Conservation (phyloP, 1,140 invertebrate genomes). For the Anastrepha ludens region DNA sequence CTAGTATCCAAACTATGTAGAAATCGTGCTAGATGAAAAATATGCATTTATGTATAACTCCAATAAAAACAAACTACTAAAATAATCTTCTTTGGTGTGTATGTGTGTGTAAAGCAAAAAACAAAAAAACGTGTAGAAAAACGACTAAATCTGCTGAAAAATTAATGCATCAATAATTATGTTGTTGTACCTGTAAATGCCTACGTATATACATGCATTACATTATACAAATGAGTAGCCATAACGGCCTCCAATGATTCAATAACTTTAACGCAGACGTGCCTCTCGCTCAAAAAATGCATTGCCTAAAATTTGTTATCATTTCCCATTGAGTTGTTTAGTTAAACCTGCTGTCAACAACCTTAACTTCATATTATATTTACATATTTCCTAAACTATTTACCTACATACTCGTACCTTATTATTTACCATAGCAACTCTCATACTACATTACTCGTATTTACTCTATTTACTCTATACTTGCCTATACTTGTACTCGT, state of each 20-base stretch:
- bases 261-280: background rate
- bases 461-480: slow-evolving; percentile 27
- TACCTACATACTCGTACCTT: slow-evolving; percentile 15
- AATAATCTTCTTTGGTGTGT: background rate
- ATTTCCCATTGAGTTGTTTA: slow-evolving; percentile 5
- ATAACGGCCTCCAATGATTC: background rate
- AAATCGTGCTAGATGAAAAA: background rate
- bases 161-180: background rate
- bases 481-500: slow-evolving; percentile 15
- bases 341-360: background rate
- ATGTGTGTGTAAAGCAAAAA: background rate
- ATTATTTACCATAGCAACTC: background rate
- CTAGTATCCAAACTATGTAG: background rate
- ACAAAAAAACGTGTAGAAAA: background rate
- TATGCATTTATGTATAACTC: background rate
- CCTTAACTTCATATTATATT: background rate
- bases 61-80: background rate
- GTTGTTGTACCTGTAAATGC: background rate
- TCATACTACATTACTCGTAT: slow-evolving; percentile 20
- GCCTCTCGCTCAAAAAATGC: background rate
- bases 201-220: background rate
- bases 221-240: too few relatives aligned
- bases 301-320: background rate
- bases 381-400: slow-evolving; percentile 13
- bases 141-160: background rate